Evolutionary conservation across 2,113 vertebrate genomes (phyloP).

Genomic region (Microtus richardsoni): DNA sequence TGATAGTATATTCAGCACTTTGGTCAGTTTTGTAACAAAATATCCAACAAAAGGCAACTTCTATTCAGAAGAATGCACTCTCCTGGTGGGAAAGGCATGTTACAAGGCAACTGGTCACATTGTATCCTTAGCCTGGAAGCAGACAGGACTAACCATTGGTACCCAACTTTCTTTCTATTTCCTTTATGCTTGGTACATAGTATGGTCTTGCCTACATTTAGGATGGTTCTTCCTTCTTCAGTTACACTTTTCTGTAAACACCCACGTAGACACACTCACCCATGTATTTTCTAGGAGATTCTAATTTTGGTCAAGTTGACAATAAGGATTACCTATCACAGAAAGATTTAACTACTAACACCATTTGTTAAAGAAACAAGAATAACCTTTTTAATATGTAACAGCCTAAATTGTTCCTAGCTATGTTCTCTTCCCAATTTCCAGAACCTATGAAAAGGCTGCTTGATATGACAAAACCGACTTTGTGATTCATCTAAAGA

Average conservation of each 20-base stretch:
- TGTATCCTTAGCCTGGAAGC: not conserved
- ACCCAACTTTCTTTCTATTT: not conserved
- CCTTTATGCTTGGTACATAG: too few species aligned
- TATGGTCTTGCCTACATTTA: too few species aligned
- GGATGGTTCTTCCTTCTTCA: not conserved
- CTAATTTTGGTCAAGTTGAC: not conserved
- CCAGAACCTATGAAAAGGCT: not conserved
- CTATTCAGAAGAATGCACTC: not conserved
- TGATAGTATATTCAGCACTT: not conserved
- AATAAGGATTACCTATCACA: not conserved
- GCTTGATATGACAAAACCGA: not conserved
- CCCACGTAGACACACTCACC: not conserved
- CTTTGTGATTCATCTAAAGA: not conserved
- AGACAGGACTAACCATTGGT: not conserved
- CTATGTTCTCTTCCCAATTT: not conserved
- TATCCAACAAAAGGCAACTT: not conserved
- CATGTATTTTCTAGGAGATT: not conserved
- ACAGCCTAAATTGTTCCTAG: not conserved
- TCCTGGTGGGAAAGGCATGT: not conserved
- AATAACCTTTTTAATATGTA: not conserved
- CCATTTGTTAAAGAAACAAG: constrained; percentile 10
- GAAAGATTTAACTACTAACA: not conserved
- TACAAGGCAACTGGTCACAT: not conserved
- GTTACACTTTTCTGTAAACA: not conserved
- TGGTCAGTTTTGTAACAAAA: not conserved